Percentiles rank a stretch among this genome's conserved stretches.
These are phyloP conservation scores for Cololabis saira DNA, from an alignment of 2,113 vertebrate species.

Conservation along the genomic window DNA sequence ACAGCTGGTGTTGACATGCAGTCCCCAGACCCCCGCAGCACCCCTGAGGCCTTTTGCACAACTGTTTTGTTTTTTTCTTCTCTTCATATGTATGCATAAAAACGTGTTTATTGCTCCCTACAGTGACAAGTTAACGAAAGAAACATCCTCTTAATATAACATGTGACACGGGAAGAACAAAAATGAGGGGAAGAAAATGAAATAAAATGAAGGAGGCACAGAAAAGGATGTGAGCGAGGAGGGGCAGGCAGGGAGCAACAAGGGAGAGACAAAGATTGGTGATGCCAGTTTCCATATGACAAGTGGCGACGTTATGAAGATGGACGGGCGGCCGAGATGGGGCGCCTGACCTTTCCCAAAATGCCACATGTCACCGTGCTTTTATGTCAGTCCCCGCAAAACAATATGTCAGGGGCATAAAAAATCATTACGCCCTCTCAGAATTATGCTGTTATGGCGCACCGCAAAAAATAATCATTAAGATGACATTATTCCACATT, in stretches of 20 bases:
- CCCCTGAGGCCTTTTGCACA: constrained; percentile 54
- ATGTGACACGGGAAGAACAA: background rate
- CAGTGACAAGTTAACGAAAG: constrained; percentile 31
- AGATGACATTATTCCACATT: constrained; percentile 86
- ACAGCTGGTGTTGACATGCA: constrained; percentile 75
- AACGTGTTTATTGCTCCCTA: constrained; percentile 46
- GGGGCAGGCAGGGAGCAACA: constrained; percentile 38
- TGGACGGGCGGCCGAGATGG: constrained; percentile 87
- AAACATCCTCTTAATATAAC: background rate
- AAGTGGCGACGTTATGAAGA: constrained; percentile 87
- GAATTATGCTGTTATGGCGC: constrained; percentile 85
- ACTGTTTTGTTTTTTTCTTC: constrained; percentile 18
- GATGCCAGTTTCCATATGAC: constrained; percentile 86
- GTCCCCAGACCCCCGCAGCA: constrained; percentile 60
- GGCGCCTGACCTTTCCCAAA: constrained; percentile 98
- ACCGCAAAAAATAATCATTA: constrained; percentile 87
- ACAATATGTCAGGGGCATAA: constrained; percentile 99
- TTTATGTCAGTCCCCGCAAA: constrained; percentile 99
- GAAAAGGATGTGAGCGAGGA: constrained; percentile 23
- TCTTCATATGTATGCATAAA: constrained; percentile 25
- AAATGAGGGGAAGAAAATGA: background rate
- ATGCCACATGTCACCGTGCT: constrained; percentile 99
- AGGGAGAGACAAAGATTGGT: constrained; percentile 80
- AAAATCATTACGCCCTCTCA: constrained; percentile 95
- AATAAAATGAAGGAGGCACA: background rate